A percentile compares a stretch with the other conserved stretches of the same genome.
These are phyloP conservation scores for Psittacula derbiana DNA, from an alignment of 2,797 vertebrate genomes.

Conservation along the genomic window DNA sequence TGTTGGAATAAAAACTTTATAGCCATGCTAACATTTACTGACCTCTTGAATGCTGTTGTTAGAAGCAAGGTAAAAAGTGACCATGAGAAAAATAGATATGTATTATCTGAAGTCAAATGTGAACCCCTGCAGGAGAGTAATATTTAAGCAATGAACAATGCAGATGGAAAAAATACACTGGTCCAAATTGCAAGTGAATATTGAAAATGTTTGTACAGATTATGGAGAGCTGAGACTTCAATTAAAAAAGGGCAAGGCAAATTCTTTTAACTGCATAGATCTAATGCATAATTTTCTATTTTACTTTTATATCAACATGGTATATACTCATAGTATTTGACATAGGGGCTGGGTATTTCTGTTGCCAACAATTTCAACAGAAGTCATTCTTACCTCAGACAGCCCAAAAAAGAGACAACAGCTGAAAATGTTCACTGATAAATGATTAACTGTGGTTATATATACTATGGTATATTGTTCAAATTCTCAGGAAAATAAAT, in stretches of 20 bases:
- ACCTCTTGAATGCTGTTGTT: background rate
- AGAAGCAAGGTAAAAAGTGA: background rate
- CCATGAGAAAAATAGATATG: background rate
- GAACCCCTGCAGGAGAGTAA: background rate
- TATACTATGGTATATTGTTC: background rate
- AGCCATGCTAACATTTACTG: background rate
- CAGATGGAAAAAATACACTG: background rate
- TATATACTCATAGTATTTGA: background rate
- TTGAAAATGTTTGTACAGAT: background rate
- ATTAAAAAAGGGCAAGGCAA: background rate
- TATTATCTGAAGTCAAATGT: background rate
- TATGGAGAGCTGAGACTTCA: background rate
- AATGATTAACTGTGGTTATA: background rate
- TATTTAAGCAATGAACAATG: background rate
- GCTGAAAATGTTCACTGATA: background rate
- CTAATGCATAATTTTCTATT: background rate
- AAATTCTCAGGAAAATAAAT: background rate
- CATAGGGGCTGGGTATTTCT: background rate
- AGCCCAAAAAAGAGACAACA: background rate
- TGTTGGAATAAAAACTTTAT: background rate
- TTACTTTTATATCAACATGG: background rate
- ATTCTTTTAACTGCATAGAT: background rate
- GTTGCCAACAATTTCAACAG: background rate
- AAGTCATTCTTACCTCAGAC: background rate
- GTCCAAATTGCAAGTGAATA: background rate